These are phyloP conservation scores for Gryllus longicercus DNA, from an alignment of 2,888 invertebrate genomes.

Conservation along the genomic window DNA sequence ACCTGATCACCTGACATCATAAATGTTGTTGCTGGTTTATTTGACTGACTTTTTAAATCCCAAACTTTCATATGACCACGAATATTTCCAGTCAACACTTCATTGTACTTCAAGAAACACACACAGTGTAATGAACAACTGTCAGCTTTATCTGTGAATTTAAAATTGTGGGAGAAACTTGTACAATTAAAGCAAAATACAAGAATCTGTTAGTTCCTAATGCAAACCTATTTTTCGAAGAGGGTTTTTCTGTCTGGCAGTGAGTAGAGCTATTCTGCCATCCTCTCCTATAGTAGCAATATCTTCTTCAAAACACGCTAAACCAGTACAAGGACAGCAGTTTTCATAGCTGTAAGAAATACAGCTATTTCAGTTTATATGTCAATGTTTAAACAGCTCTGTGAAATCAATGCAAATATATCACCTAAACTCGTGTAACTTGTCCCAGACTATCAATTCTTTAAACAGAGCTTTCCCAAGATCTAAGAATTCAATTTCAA, in stretches of 20 bases:
- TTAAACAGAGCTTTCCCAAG: constrained; percentile 53
- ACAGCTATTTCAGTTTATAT: neutral
- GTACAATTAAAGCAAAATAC: too few species aligned
- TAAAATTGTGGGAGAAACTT: too few species aligned
- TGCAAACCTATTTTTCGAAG: constrained; percentile 52
- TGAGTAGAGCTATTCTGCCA: constrained; percentile 62
- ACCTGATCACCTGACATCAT: constrained; percentile 62
- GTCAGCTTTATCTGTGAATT: constrained; percentile 63
- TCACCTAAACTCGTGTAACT: constrained; percentile 62
- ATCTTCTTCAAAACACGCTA: constrained; percentile 73
- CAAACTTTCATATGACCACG: constrained; percentile 87
- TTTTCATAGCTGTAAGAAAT: constrained; percentile 43
- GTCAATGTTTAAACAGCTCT: constrained; percentile 36
- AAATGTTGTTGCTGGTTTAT: constrained; percentile 66
- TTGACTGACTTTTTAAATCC: constrained; percentile 66
- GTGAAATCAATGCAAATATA: too few species aligned
- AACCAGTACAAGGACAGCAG: constrained; percentile 68
- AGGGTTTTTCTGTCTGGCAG: constrained; percentile 51
- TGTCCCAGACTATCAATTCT: constrained; percentile 61
- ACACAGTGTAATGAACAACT: constrained; percentile 77
- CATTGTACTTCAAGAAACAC: constrained; percentile 67
- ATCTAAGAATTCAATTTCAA: constrained; percentile 59
- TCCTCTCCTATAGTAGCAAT: constrained; percentile 83
- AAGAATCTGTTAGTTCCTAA: neutral
- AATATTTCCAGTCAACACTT: constrained; percentile 81